Evolutionary conservation across 2,888 invertebrate species (phyloP).

Genomic region (Caenorhabditis imperialis): DNA sequence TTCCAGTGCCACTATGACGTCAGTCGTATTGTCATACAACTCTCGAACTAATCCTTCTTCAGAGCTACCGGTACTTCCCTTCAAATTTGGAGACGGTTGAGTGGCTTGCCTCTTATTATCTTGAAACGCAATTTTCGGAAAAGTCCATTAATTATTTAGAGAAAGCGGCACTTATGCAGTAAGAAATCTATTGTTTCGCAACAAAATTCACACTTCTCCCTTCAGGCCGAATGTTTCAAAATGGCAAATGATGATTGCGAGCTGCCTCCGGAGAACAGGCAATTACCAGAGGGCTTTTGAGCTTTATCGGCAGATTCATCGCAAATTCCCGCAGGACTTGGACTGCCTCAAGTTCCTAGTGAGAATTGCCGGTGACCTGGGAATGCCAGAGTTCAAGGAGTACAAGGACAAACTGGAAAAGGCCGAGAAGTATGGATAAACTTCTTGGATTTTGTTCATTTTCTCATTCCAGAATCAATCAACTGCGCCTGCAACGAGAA

Average conservation of each 20-base stretch:
- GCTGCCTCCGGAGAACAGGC: slow-evolving; percentile 85
- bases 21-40: slow-evolving; percentile 45
- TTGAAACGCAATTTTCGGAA: slow-evolving; percentile 90
- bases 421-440: slow-evolving; percentile 46
- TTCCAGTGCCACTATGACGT: slow-evolving; percentile 88
- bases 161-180: slow-evolving; percentile 85
- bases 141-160: slow-evolving; percentile 89
- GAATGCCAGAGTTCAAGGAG: slow-evolving; percentile 89
- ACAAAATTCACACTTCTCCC: slow-evolving; percentile 1
- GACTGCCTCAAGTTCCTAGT: slow-evolving; percentile 92
- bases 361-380: slow-evolving; percentile 90
- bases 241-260: slow-evolving; percentile 88
- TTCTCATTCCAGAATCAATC: slow-evolving; percentile 45
- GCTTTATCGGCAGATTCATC: slow-evolving; percentile 89
- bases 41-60: slow-evolving; percentile 62
- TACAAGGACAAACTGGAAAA: slow-evolving; percentile 62
- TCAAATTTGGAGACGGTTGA: slow-evolving; percentile 87
- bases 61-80: slow-evolving; percentile 85
- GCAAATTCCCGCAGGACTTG: slow-evolving; percentile 92
- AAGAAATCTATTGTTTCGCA: slow-evolving; percentile 56
- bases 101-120: slow-evolving; percentile 91
- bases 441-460: not conserved
- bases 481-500: slow-evolving; percentile 62
- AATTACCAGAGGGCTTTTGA: slow-evolving; percentile 88
- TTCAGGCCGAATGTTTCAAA: slow-evolving; percentile 86